phyloP scores from a whole-genome alignment of 2,113 vertebrate genomes.

The Bufo bufo region DNA sequence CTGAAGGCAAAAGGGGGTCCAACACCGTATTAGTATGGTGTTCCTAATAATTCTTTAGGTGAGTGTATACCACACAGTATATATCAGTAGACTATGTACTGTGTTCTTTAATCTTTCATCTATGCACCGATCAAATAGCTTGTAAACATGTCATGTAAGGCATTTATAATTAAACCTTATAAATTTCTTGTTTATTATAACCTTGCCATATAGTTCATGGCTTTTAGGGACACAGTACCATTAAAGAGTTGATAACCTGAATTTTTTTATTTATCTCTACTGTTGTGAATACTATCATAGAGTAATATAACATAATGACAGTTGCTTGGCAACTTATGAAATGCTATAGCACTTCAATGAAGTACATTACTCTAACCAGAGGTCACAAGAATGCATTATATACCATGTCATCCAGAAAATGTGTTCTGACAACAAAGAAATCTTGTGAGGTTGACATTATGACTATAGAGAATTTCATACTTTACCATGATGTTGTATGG shows the following conservation, averaged over 20 bases:
- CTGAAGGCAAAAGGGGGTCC: no score
- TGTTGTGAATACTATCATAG: not conserved
- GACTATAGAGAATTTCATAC: conserved; percentile 58
- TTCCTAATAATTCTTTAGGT: no score
- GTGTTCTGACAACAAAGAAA: conserved; percentile 63
- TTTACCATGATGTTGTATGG: conserved; percentile 58
- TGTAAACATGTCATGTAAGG: no score
- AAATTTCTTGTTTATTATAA: no score
- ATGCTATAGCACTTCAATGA: conserved; percentile 63
- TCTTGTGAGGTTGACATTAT: conserved; percentile 61
- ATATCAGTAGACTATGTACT: no score
- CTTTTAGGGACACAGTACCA: not conserved
- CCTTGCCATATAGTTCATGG: no score
- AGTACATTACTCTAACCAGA: conserved; percentile 61
- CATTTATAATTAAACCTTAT: not conserved
- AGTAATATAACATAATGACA: conserved; percentile 60
- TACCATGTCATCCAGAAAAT: conserved; percentile 64
- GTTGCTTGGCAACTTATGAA: conserved; percentile 70
- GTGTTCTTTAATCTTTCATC: no score
- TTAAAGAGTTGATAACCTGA: not conserved
- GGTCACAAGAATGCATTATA: conserved; percentile 69
- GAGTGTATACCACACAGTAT: no score
- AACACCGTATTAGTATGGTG: no score
- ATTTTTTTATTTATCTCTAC: not conserved
- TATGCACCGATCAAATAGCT: no score